Base-by-base conservation (phyloP, 2,888 invertebrate species). In the Aproaerema taeniolella region DNA sequence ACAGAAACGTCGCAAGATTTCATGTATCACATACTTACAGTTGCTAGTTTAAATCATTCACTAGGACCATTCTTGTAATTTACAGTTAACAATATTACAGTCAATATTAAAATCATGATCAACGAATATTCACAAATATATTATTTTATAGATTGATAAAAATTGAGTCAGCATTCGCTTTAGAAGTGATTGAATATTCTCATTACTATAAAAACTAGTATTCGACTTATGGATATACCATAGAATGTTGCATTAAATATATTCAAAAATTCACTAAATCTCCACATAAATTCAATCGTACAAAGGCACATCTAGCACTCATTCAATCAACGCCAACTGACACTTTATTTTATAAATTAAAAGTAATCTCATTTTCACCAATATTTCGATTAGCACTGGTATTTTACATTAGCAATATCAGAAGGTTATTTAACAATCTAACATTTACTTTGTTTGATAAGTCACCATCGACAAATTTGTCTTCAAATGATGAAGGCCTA, bases 251-350 rank as follows among this genome's bases (percentile, higher is more conserved):
- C 58, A 63, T 20, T 20, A 62, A 77, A 75, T 75, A 76, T 72
- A 72, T 70, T 67, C 50, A 45, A 64, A 64, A 67, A 64, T 57
- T 67, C 61, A 61, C 24, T 17, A 43, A 53, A 52, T 43, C 57
- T 52, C 52, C 45, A 47, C 47, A 55, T 61, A 51, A 55, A 61
- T 64, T 62, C 53, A 53, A 53, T 61, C 50, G 52, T 57, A 56
- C 60, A 50, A 77, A 77, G 79, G 77, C 77, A 79, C 80, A 72
- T 56, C 49, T 55, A 60, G 63, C 65, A 67, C 65, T 54, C 54
- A 33, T 46, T 47, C 53, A 51, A 46, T 47, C 50, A 46, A n/a
- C 44, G 58, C 59, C 53, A 26, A 6, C 20, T 20, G 20, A 6
- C n/a, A n/a, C n/a, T n/a, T n/a, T n/a, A n/a, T n/a, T n/a, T n/a